Evolutionary conservation across 2,797 vertebrate genomes (phyloP), one percentile per base, ranked within the genome.

Genomic region (Lutjanus campechanus): DNA sequence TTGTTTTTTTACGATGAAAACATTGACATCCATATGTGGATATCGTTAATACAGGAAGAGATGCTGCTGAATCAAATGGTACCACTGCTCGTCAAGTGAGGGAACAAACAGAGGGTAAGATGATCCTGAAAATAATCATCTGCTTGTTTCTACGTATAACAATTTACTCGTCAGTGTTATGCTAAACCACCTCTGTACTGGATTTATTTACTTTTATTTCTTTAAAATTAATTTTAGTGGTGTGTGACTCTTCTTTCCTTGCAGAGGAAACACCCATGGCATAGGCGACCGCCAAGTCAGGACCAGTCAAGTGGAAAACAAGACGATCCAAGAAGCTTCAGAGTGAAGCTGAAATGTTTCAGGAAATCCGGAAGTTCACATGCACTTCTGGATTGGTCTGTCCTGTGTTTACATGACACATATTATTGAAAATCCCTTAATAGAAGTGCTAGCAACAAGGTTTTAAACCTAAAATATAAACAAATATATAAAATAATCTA

Each of bases 41-140:
- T 65, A 1, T 81, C 2, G 3, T 76, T 58, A 10, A 64, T 56
- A 19, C 72, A 22, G 53, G 7, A 11, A 29, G 8, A 59, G 56
- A 47, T 0, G 11, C 15, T 41, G 11, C 36, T 19, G 86, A 51
- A 1, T 59, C 64, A 8, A 88, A 88, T 0, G 76, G 79, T 29
- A 36, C 8, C 12, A 0, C 16, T 0, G 7, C 12, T 17, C 6
- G 0, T 15, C 9, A 2, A 9, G 44, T 49, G 4, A 20, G 1
- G 1, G 29, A 0, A 16, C 7, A 5, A 0, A 0, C 0, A 6
- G 68, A 86, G 0, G 89, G 88, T 90, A 74, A 83, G 73, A 40
- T 2, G 0, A 29, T 11, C 2, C 40, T 55, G 15, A 15, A 15
- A 10, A 12, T 11, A 15, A 10, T 7, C 44, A 51, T 25, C 51